Conservation (phyloP, 2,888 invertebrate species). For the Tuberolachnus salignus region DNA sequence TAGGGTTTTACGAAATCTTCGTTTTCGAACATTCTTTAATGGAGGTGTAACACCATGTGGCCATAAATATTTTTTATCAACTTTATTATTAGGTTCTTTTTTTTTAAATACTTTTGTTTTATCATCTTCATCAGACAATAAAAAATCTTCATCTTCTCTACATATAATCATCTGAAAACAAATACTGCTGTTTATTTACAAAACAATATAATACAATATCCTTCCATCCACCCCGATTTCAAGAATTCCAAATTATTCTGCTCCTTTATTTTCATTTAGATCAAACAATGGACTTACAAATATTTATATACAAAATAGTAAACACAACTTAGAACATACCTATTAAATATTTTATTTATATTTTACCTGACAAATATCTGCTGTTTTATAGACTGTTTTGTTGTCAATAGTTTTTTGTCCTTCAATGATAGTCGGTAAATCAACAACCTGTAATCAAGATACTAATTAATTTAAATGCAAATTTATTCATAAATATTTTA, state of each 20-base stretch:
- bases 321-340: too few relatives aligned
- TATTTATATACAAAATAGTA: not conserved
- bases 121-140: conserved; percentile 77
- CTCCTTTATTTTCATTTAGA: not conserved
- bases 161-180: conserved; percentile 76
- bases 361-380: conserved; percentile 87
- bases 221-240: too few relatives aligned
- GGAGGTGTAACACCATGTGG: conserved; percentile 97
- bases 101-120: conserved; percentile 77
- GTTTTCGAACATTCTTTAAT: conserved; percentile 89
- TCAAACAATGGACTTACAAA: not conserved
- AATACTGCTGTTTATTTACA: not conserved
- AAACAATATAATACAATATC: too few relatives aligned
- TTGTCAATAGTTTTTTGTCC: conserved; percentile 93
- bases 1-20: conserved; percentile 90
- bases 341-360: conserved; percentile 6
- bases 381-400: conserved; percentile 97
- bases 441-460: conserved; percentile 71
- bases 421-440: conserved; percentile 90
- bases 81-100: conserved; percentile 81
- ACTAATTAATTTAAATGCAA: not conserved
- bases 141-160: conserved; percentile 83
- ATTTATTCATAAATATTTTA: not conserved
- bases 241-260: too few relatives aligned
- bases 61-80: conserved; percentile 90